Conservation (phyloP, 1,140 invertebrate genomes). For the Drusus annulatus region DNA sequence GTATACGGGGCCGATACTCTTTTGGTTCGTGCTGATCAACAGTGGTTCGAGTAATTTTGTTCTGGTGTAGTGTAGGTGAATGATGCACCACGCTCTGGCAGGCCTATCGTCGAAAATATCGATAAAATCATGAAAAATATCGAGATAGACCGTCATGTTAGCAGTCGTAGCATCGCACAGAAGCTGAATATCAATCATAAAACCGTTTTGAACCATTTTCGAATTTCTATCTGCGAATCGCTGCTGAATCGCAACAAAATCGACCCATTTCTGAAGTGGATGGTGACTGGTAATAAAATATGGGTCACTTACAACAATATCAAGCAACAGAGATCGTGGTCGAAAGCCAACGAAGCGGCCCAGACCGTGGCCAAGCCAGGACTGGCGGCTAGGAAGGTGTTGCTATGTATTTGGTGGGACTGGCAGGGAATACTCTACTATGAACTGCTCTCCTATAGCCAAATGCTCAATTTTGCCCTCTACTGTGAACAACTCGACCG, state of each 20-base stretch:
- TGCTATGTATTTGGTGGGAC: conserved; percentile 3
- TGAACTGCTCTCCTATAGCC: too few relatives aligned
- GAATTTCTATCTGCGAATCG: conserved; percentile 32
- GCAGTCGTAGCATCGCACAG: not conserved
- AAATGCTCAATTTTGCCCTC: conserved; percentile 8
- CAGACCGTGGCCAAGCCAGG: conserved; percentile 17
- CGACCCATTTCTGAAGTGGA: conserved; percentile 25
- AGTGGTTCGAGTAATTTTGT: conserved; percentile 20
- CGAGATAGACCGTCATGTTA: conserved; percentile 24
- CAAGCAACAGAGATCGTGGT: conserved; percentile 14
- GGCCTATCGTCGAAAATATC: conserved; percentile 13
- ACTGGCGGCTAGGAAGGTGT: conserved; percentile 13
- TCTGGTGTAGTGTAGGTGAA: conserved; percentile 21
- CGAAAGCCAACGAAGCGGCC: conserved; percentile 19
- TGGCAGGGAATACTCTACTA: not conserved
- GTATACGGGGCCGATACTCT: not conserved
- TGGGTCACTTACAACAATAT: conserved; percentile 21
- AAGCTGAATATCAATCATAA: conserved; percentile 24
- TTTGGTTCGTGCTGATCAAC: conserved; percentile 1
- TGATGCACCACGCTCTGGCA: conserved; percentile 19
- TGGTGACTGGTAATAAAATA: conserved; percentile 13
- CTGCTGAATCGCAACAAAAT: conserved; percentile 34
- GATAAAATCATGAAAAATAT: conserved; percentile 25
- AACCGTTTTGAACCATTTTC: conserved; percentile 19
- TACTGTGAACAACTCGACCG: conserved; percentile 20